These are phyloP conservation scores for Lordiphosa fenestrarum DNA, from an alignment of 2,888 invertebrate genomes.

Conservation along the genomic window DNA sequence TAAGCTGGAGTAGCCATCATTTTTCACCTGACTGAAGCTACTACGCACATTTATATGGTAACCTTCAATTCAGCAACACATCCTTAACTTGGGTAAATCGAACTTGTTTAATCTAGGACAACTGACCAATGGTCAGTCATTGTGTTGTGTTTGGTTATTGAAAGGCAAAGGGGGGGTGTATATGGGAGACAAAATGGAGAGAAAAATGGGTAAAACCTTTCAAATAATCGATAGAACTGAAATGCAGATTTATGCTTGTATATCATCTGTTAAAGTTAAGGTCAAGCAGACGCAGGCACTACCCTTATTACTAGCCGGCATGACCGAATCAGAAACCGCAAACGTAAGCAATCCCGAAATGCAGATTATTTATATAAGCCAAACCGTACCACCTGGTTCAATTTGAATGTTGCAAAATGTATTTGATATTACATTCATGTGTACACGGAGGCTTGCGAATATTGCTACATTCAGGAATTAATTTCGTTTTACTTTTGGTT, in stretches of 20 bases:
- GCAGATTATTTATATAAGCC: no score
- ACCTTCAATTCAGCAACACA: slow-evolving; percentile 3
- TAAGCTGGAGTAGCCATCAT: slow-evolving; percentile 21
- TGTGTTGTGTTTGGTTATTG: slow-evolving; percentile 19
- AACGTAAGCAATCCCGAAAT: no score
- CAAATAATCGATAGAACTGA: slow-evolving; percentile 64
- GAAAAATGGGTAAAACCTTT: slow-evolving; percentile 6
- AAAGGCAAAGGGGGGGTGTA: slow-evolving; percentile 19
- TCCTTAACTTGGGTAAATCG: slow-evolving; percentile 18
- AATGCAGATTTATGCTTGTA: slow-evolving; percentile 75
- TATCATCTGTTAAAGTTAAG: no score
- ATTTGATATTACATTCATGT: no score
- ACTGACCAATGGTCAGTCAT: slow-evolving; percentile 4
- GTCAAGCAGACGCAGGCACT: no score
- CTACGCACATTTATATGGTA: slow-evolving; percentile 31
- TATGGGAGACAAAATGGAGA: slow-evolving; percentile 15
- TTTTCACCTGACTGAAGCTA: slow-evolving; percentile 33
- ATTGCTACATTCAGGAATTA: no score
- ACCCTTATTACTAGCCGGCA: no score
- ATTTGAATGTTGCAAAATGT: no score
- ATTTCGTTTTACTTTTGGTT: no score
- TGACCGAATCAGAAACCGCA: no score
- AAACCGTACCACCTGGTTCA: no score
- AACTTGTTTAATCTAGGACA: slow-evolving; percentile 27
- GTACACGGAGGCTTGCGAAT: no score